Evolutionary conservation across 2,797 vertebrate species (phyloP).

Genomic region (Eupleurogrammus muticus): DNA sequence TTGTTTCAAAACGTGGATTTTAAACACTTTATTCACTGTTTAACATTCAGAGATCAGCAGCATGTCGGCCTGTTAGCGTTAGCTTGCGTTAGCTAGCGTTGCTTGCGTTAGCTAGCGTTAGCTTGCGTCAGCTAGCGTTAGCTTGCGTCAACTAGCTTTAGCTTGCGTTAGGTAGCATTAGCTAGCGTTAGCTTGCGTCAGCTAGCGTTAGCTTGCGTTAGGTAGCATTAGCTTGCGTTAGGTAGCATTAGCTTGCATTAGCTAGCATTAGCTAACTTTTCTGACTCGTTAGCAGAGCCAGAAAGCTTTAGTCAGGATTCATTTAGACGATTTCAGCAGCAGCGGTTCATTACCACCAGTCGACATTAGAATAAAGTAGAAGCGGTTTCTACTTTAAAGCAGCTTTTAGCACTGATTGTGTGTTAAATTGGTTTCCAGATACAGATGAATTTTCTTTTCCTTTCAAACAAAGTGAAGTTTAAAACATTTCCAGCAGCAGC

Average conservation of each 20-base stretch:
- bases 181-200: no score
- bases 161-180: no score
- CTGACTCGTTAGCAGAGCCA: conserved; percentile 1
- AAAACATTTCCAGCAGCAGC: neutral
- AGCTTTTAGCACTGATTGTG: neutral
- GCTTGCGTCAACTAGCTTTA: no score
- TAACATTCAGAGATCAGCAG: neutral
- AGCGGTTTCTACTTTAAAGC: neutral
- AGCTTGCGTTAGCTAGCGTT: no score
- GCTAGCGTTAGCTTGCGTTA: no score
- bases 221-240: no score
- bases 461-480: neutral
- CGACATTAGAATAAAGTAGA: neutral
- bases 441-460: neutral
- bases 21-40: neutral
- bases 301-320: conserved; percentile 4
- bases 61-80: neutral
- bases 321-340: conserved; percentile 3
- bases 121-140: no score
- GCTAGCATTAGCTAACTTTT: conserved; percentile 20
- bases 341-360: neutral
- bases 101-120: no score
- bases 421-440: neutral
- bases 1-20: no score
- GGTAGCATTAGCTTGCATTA: no score